phyloP scores from a whole-genome alignment of 2,797 vertebrate species.

The Pipistrellus pygmaeus region DNA sequence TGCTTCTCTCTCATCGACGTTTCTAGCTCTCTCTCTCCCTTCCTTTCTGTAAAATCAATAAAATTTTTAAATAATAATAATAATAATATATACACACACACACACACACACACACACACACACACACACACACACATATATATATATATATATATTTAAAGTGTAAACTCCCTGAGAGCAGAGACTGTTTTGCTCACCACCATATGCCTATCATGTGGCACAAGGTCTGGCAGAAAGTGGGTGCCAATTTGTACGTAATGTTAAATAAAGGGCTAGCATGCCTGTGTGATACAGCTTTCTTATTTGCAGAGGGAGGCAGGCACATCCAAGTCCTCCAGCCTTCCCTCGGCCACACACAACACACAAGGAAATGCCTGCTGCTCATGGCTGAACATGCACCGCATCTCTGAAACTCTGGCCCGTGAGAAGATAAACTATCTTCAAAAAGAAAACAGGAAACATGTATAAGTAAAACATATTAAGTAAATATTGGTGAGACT shows the following conservation, averaged over 20 bases:
- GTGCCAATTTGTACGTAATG: background rate
- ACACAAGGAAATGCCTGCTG: background rate
- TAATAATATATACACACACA: no score
- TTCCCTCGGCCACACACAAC: background rate
- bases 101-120: no score
- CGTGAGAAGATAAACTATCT: constrained; percentile 9
- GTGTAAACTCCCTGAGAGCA: background rate
- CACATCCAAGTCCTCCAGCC: background rate
- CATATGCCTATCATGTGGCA: background rate
- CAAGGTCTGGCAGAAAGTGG: background rate
- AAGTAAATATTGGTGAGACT: background rate
- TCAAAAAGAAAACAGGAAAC: constrained; percentile 59
- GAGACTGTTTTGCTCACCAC: background rate
- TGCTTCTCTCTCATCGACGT: no score
- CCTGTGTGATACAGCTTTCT: background rate
- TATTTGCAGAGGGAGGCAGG: background rate
- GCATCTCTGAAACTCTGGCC: background rate
- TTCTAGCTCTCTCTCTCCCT: no score
- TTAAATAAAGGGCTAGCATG: background rate
- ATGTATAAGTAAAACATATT: background rate
- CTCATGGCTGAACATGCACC: background rate
- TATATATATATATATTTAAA: background rate
- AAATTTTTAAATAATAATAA: no score
- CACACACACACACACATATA: no score
- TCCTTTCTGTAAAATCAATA: no score